Percentiles rank a stretch among this genome's conserved stretches.
These are phyloP conservation scores for Mylabris sibirica DNA, from an alignment of 2,888 invertebrate genomes.

Conservation along the genomic window DNA sequence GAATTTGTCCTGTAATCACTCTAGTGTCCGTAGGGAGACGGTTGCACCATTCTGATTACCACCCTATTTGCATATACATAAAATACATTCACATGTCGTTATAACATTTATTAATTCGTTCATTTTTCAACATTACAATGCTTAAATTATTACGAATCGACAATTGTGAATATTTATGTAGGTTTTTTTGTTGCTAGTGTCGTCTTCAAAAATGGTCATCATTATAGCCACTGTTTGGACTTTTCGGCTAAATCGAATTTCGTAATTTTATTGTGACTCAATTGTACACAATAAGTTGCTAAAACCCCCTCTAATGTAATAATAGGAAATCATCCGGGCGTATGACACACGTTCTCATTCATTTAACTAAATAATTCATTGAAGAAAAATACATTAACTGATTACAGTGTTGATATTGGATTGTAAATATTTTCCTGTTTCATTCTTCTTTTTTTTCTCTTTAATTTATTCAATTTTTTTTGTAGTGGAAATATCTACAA, in stretches of 20 bases:
- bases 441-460: too few relatives aligned
- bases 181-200: background rate
- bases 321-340: constrained; percentile 46
- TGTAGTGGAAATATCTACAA: background rate
- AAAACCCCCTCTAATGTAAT: constrained; percentile 37
- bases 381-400: constrained; percentile 54
- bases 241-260: background rate
- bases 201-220: background rate
- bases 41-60: background rate
- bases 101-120: background rate
- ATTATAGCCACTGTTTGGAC: constrained; percentile 8
- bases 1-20: constrained; percentile 55
- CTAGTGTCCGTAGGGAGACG: constrained; percentile 22
- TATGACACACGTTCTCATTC: constrained; percentile 46
- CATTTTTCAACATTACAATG: constrained; percentile 9
- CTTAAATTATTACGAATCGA: background rate
- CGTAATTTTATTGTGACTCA: constrained; percentile 23
- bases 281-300: constrained; percentile 24
- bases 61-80: background rate
- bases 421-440: background rate
- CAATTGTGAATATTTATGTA: background rate
- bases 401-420: constrained; percentile 47
- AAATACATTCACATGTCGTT: background rate
- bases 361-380: constrained; percentile 54
- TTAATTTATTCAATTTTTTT: background rate